Evolutionary conservation across 64 coral and sea anemone species (phyloP).

Genomic region (Orbicella faveolata): DNA sequence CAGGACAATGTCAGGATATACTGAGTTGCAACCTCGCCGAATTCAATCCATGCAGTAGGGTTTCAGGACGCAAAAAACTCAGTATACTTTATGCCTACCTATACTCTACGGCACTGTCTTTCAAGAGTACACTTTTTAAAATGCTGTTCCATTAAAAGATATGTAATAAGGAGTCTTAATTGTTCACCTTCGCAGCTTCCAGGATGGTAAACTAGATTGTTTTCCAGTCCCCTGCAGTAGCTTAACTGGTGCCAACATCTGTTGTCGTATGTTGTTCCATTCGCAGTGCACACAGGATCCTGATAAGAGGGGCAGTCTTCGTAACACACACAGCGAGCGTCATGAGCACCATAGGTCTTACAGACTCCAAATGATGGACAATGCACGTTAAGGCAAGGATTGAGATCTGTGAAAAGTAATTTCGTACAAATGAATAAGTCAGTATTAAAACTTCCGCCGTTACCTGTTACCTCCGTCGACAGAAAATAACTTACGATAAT

Average conservation of each 20-base stretch:
- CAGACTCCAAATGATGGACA: conserved; percentile 27
- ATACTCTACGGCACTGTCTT: too few relatives aligned
- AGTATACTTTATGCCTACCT: too few relatives aligned
- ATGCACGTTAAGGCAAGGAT: conserved; percentile 15
- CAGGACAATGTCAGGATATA: too few relatives aligned
- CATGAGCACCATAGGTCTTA: neutral
- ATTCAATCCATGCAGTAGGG: too few relatives aligned
- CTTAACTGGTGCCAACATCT: neutral
- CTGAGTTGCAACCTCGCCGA: too few relatives aligned
- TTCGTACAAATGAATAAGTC: neutral
- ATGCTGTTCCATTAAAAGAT: too few relatives aligned
- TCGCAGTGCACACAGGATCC: conserved; percentile 21
- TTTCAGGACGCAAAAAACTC: too few relatives aligned
- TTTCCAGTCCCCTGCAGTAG: neutral
- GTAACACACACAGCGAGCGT: conserved; percentile 18
- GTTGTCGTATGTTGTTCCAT: conserved; percentile 30
- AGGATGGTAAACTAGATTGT: conserved; percentile 22
- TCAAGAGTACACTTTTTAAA: too few relatives aligned
- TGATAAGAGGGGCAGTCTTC: conserved; percentile 29
- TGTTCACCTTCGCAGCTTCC: conserved; percentile 10
- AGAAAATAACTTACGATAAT: too few relatives aligned
- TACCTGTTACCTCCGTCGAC: too few relatives aligned
- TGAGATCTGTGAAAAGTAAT: neutral
- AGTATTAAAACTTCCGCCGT: too few relatives aligned
- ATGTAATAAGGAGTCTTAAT: neutral